A percentile compares a stretch with the other conserved stretches of the same genome.
These are phyloP conservation scores for Heterodera schachtii DNA, from an alignment of 1,140 invertebrate genomes.

Conservation along the genomic window DNA sequence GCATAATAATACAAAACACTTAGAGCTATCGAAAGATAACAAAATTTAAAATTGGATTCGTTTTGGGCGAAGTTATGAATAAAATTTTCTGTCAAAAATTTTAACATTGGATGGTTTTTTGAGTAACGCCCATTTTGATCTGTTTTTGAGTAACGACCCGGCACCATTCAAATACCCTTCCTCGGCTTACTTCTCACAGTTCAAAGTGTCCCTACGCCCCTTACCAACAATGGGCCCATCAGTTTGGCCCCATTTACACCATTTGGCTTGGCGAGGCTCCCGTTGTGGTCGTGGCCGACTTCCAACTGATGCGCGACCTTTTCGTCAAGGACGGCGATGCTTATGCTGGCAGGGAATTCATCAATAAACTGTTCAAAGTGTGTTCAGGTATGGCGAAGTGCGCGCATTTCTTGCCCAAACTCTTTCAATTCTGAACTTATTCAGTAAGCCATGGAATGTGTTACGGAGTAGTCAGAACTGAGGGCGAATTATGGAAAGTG, in stretches of 20 bases:
- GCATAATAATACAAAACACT: too few species aligned
- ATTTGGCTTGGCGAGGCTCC: slow-evolving; percentile 36
- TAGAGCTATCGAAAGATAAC: too few species aligned
- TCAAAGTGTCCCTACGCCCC: slow-evolving; percentile 10
- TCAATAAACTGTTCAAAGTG: slow-evolving; percentile 1
- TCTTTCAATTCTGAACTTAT: not conserved
- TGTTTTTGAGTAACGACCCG: too few species aligned
- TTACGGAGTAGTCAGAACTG: slow-evolving; percentile 21
- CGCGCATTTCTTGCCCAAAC: not conserved
- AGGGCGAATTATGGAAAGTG: slow-evolving; percentile 18
- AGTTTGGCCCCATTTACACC: slow-evolving; percentile 35
- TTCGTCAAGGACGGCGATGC: slow-evolving; percentile 26
- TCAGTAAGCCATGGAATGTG: not conserved
- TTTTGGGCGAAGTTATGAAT: too few species aligned
- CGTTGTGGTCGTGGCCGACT: slow-evolving; percentile 28
- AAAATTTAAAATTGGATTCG: too few species aligned
- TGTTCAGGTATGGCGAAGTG: not conserved
- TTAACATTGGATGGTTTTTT: too few species aligned
- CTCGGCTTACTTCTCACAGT: too few species aligned
- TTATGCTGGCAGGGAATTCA: slow-evolving; percentile 11
- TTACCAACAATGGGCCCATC: slow-evolving; percentile 12
- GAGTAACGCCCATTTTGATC: too few species aligned
- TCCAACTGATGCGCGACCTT: slow-evolving; percentile 24
- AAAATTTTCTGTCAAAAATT: too few species aligned
- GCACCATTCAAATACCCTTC: too few species aligned